A percentile compares a stretch with the other conserved stretches of the same genome.
Evolutionary conservation across 2,113 vertebrate genomes (phyloP).

Genomic region (Lepisosteus osseus): DNA sequence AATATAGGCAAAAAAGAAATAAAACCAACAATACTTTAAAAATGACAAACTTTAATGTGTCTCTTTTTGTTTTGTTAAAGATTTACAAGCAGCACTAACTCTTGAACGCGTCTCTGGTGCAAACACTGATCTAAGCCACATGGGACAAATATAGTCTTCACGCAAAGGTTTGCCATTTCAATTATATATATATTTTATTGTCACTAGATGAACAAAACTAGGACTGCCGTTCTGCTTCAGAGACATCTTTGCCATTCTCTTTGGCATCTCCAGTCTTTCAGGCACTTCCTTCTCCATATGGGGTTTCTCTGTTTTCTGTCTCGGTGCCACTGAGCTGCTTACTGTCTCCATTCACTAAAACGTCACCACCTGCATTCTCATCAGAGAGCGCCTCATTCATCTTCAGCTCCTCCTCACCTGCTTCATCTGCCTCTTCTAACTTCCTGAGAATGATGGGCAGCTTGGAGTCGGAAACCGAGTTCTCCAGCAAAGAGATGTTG

Average conservation of each 20-base stretch:
- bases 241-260: constrained; percentile 65
- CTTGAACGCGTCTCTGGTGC: constrained; percentile 46
- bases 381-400: constrained; percentile 49
- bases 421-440: constrained; percentile 72
- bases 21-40: constrained; percentile 10
- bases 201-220: constrained; percentile 53
- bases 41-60: constrained; percentile 17
- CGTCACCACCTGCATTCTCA: constrained; percentile 57
- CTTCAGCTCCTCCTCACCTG: constrained; percentile 58
- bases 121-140: constrained; percentile 63
- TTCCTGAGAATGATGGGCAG: constrained; percentile 81
- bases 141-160: constrained; percentile 53
- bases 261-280: constrained; percentile 69
- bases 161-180: constrained; percentile 53
- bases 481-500: constrained; percentile 80
- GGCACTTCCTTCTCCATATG: constrained; percentile 51
- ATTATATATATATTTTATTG: constrained; percentile 29
- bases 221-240: constrained; percentile 44
- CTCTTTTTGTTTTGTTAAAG: constrained; percentile 11
- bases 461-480: constrained; percentile 70
- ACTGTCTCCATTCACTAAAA: constrained; percentile 73
- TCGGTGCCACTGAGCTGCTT: constrained; percentile 65
- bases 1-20: constrained; percentile 14
- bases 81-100: constrained; percentile 68
- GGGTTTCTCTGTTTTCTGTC: constrained; percentile 43